phyloP scores from a whole-genome alignment of 2,113 vertebrate genomes.

The Anarhynchus alexandrinus region DNA sequence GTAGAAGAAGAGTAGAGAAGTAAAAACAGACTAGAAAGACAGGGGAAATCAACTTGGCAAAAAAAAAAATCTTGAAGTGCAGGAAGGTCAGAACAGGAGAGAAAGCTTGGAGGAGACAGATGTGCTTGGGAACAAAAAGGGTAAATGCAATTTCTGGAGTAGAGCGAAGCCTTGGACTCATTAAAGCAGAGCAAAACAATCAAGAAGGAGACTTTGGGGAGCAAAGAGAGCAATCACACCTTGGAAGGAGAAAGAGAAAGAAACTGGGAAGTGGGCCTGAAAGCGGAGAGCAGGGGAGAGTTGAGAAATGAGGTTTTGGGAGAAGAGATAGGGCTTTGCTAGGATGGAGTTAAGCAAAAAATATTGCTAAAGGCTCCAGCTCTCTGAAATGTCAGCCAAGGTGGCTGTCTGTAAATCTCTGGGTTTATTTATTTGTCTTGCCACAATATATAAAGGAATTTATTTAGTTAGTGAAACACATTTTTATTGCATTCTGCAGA shows the following conservation, averaged over 20 bases:
- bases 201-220: conserved; percentile 60
- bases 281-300: conserved; percentile 12
- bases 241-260: conserved; percentile 50
- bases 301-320: conserved; percentile 47
- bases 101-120: conserved; percentile 53
- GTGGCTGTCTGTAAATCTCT: conserved; percentile 59
- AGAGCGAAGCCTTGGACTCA: conserved; percentile 41
- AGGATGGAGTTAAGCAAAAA: conserved; percentile 57
- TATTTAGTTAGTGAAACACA: conserved; percentile 48
- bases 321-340: conserved; percentile 38
- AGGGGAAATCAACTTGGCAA: conserved; percentile 48
- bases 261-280: conserved; percentile 55
- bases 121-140: conserved; percentile 53
- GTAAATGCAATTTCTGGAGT: conserved; percentile 47
- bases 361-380: conserved; percentile 38
- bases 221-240: conserved; percentile 51
- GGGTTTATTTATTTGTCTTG: conserved; percentile 66
- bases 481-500: conserved; percentile 59
- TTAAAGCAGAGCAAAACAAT: conserved; percentile 53
- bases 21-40: not conserved
- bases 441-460: conserved; percentile 66
- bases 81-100: conserved; percentile 48
- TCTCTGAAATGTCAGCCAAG: conserved; percentile 65
- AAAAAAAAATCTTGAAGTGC: not conserved
- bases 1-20: not conserved